phyloP scores from a whole-genome alignment of 2,888 invertebrate genomes.

The Orchesellides sinensis region DNA sequence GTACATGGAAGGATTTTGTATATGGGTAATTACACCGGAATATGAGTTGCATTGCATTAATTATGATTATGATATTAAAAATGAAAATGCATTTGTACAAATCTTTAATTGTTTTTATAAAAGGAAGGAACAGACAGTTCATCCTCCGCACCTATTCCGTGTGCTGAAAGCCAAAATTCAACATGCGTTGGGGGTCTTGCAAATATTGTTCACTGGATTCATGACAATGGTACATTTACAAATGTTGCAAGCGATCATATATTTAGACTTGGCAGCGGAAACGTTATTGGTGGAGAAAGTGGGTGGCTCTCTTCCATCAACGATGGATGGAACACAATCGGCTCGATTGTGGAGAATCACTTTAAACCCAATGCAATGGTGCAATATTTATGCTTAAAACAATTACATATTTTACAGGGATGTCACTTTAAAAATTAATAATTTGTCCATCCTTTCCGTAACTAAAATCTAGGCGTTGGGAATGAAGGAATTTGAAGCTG shows the following conservation, averaged over 20 bases:
- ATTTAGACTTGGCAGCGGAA: constrained; percentile 61
- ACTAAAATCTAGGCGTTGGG: constrained; percentile 65
- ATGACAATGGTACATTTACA: not conserved
- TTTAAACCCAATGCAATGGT: constrained; percentile 63
- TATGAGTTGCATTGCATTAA: too few species aligned
- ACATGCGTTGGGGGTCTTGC: constrained; percentile 42
- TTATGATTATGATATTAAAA: too few species aligned
- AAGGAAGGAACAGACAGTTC: constrained; percentile 9
- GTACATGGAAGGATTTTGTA: not conserved
- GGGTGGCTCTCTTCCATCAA: constrained; percentile 64
- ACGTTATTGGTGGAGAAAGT: constrained; percentile 71
- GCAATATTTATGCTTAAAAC: too few species aligned
- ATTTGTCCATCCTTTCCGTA: not conserved
- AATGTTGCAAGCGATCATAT: not conserved
- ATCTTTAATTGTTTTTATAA: too few species aligned
- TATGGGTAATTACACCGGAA: not conserved
- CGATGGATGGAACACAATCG: constrained; percentile 36
- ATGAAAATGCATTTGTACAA: too few species aligned
- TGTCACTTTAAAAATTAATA: not conserved
- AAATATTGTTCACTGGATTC: constrained; percentile 18
- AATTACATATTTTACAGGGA: not conserved
- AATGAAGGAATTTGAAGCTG: constrained; percentile 70
- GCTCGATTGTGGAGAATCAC: constrained; percentile 16
- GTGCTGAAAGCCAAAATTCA: not conserved
- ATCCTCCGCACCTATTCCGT: constrained; percentile 23